Conservation (phyloP, 2,888 invertebrate genomes). For the Antheraea yamamai region DNA sequence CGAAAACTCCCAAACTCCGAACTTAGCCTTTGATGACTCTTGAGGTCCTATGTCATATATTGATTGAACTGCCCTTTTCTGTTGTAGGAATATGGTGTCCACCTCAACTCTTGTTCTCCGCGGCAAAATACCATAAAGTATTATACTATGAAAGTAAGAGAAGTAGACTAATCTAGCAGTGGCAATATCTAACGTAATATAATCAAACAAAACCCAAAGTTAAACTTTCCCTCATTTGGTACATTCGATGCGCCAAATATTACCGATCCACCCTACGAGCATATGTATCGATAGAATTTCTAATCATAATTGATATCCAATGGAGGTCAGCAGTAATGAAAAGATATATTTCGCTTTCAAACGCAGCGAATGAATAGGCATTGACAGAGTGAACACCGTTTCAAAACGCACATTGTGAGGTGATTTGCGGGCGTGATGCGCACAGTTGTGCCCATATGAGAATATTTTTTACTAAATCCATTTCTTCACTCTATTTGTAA, state of each 20-base stretch:
- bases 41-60: no score
- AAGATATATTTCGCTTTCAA: background rate
- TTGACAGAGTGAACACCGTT: background rate
- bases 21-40: no score
- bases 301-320: background rate
- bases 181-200: no score
- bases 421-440: slow-evolving; percentile 31
- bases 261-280: background rate
- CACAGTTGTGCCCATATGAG: no score
- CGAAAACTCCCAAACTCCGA: no score
- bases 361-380: background rate
- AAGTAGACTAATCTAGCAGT: no score
- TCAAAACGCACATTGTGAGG: slow-evolving; percentile 6
- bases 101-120: no score
- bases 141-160: no score
- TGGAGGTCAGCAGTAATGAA: background rate
- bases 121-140: no score
- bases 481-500: background rate
- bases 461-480: background rate
- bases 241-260: background rate
- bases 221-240: background rate
- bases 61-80: no score
- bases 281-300: background rate
- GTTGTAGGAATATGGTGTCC: no score
- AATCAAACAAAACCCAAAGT: background rate